Base-by-base conservation (phyloP, 2,888 invertebrate species). In the Petrolisthes manimaculis region DNA sequence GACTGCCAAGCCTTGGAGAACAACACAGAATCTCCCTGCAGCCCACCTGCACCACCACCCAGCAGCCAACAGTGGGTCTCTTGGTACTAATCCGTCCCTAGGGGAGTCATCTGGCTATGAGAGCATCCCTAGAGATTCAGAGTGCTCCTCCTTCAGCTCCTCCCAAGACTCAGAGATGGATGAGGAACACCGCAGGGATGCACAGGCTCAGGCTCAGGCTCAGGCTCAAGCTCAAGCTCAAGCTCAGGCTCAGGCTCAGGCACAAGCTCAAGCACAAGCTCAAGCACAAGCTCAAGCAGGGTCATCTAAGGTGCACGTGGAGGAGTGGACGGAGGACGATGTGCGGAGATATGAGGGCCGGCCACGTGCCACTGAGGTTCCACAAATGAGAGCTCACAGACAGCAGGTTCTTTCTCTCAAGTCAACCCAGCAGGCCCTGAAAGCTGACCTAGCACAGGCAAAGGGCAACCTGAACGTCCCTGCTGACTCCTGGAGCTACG, bases 61-160 rank as follows among this genome's bases (percentile, higher is more conserved):
- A 83, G 88, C 90, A 74, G 88, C 88, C 67, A 90, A 88, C 80
- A 89, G 86, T 83, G 89, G 91, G n/a, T 91, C 91, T 53, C 85
- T 90, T 53, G 90, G 89, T 14, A 91, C 90, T 53, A 89, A 86
- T n/a, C 91, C 89, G 24, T 90, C 90, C 90, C 94, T 96, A 83
- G 96, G 97, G 4, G 97, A 97, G 93, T 97, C 97, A 92, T 94
- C 94, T 82, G 98, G 98, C 0, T 98, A 97, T 92, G 98, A 98
- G 92, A 97, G 97, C 92, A 96, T 97, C 91, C 96, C 97, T 12
- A 94, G 97, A 90, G 97, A 97, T 93, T 93, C 93, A 71, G 97
- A 97, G 92, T 97, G 96, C 90, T 97, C 97, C 51, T 97, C 96
- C 89, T 95, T 97, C 91, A 97, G 96, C 91, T 97, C 97, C 21